Base-by-base conservation (phyloP, 2,888 invertebrate species). In the Clanis bilineata region DNA sequence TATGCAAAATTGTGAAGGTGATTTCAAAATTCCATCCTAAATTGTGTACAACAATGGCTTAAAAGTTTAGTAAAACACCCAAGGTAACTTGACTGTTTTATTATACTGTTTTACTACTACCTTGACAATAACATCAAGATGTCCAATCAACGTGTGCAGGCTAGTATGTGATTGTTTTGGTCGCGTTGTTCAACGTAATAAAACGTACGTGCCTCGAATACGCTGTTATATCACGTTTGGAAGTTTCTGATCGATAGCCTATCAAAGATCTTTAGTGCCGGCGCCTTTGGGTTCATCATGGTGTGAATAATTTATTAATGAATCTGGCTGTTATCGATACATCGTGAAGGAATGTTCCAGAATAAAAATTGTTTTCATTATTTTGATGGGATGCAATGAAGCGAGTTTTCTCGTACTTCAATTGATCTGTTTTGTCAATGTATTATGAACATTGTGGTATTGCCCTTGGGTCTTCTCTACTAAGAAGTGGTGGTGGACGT, bases 161-260 rank as follows among this genome's bases (percentile, higher is more conserved):
- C 41, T 41, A 7, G 41, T 18, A 41, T 41, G 18, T 32, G 51
- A 51, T 51, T 51, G 51, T 51, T 51, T 32, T 44, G 41, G 41
- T 41, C 41, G 41, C 41, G 41, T 41, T 41, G 44, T 44, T 28
- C 28, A 32, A 51, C 28, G 28, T 25, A 47, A 15, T 28, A 28
- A 21, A 22, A 3, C 25, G 51, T 41, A 51, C 51, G 51, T 51
- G 51, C 9, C 18, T 51, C 28, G 32, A 51, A 51, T 28, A 28
- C 10, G 21, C 18, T 4, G 18, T 10, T 15, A 32, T 10, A 18
- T 51, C 51, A 51, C 51, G 51, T 51, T 28, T 32, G 28, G 32
- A 10, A 28, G 51, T 15, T 51, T 18, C 25, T 28, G 51, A 51
- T 51, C 18, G 32, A 51, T 32, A 28, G 18, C 1, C 15, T 28